These are phyloP conservation scores for Bostrychus sinensis DNA, from an alignment of 2,113 vertebrate genomes.

Conservation along the genomic window DNA sequence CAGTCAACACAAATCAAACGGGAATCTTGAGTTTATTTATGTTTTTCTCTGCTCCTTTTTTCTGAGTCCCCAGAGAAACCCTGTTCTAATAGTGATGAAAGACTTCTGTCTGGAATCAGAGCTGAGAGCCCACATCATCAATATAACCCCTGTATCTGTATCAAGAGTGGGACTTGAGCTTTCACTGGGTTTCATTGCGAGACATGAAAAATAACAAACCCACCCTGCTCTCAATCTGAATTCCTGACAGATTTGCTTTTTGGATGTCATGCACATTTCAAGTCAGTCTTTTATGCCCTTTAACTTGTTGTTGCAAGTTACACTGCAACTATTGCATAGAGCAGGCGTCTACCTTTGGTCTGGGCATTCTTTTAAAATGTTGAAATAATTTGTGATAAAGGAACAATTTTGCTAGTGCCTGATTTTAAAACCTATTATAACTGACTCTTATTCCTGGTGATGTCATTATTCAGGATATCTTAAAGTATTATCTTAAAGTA, in stretches of 20 bases:
- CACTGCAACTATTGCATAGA: background rate
- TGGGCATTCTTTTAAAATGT: conserved; percentile 31
- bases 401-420: conserved; percentile 13
- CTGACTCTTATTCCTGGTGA: conserved; percentile 16
- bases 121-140: conserved; percentile 39
- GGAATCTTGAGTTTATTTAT: conserved; percentile 26
- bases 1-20: conserved; percentile 35
- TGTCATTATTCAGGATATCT: too few relatives aligned
- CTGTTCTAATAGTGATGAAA: conserved; percentile 61
- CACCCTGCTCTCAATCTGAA: conserved; percentile 25
- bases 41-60: conserved; percentile 25
- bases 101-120: conserved; percentile 42
- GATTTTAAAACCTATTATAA: conserved; percentile 2
- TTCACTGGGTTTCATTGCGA: conserved; percentile 34
- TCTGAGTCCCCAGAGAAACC: conserved; percentile 43
- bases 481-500: too few relatives aligned
- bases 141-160: conserved; percentile 26
- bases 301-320: conserved; percentile 27
- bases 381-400: conserved; percentile 19
- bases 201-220: conserved; percentile 34
- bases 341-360: conserved; percentile 43
- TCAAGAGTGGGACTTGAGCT: conserved; percentile 40
- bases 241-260: conserved; percentile 47
- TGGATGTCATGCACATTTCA: conserved; percentile 32
- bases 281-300: conserved; percentile 30